Percentiles rank a stretch among this genome's conserved stretches.
Evolutionary conservation across 2,113 vertebrate species (phyloP).

Genomic region (Hydropotes inermis): DNA sequence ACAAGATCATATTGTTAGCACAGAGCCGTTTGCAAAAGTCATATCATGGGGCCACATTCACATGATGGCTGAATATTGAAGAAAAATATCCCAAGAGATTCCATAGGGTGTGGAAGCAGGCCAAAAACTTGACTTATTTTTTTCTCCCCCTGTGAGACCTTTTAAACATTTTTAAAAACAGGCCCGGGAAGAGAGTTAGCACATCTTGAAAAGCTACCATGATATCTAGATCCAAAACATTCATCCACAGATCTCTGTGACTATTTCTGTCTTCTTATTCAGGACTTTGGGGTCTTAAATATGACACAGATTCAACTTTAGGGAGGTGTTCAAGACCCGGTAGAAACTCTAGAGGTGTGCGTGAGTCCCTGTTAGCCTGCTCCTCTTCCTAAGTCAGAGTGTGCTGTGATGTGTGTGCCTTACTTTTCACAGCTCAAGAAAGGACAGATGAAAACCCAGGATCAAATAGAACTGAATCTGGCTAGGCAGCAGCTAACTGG

Average conservation of each 20-base stretch:
- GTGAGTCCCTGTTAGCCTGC: not conserved
- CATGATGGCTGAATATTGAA: not conserved
- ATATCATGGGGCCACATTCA: not conserved
- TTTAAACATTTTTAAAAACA: not conserved
- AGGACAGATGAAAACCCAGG: not conserved
- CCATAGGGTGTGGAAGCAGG: not conserved
- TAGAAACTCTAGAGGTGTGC: constrained; percentile 7
- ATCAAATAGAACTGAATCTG: not conserved
- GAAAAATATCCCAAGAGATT: not conserved
- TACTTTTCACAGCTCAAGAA: not conserved
- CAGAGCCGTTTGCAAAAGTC: constrained; percentile 5
- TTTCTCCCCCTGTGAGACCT: not conserved
- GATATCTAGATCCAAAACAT: not conserved
- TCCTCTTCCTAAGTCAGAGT: not conserved
- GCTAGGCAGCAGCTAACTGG: not conserved
- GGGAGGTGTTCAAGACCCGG: not conserved
- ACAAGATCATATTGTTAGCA: constrained; percentile 5
- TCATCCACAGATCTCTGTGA: not conserved
- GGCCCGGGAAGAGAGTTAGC: not conserved
- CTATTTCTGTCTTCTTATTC: constrained; percentile 34
- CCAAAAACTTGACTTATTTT: not conserved
- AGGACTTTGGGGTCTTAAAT: not conserved
- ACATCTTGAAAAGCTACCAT: not conserved
- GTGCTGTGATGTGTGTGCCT: not conserved
- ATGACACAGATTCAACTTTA: constrained; percentile 25